Percentiles rank a stretch among this genome's conserved stretches.
Conservation (phyloP, 2,797 vertebrate genomes). For the Liparis tanakae region DNA sequence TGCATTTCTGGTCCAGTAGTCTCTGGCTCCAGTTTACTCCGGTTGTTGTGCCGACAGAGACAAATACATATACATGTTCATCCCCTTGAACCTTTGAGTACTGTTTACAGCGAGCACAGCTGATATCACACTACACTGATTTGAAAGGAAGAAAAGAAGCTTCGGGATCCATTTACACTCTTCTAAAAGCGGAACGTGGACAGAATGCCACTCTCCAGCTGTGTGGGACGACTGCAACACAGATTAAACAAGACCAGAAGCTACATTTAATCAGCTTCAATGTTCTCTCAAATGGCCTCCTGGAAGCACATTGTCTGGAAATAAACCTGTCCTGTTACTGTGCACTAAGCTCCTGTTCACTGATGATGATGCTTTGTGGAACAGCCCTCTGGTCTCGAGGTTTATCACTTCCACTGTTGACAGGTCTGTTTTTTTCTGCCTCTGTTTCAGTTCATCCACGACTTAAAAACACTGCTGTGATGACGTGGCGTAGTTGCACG, state of each 20-base stretch:
- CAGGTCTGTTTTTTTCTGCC: conserved; percentile 27
- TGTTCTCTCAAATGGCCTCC: conserved; percentile 18
- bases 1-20: too few relatives aligned
- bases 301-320: conserved; percentile 16
- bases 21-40: too few relatives aligned
- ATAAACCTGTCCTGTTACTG: conserved; percentile 18
- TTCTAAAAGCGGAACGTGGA: neutral
- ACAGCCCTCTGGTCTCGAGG: conserved; percentile 24
- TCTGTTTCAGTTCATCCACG: conserved; percentile 15
- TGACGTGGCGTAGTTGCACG: conserved; percentile 30
- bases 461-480: conserved; percentile 24
- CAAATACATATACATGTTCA: too few relatives aligned
- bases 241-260: conserved; percentile 18
- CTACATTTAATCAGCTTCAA: conserved; percentile 6
- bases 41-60: too few relatives aligned
- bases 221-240: neutral
- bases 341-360: conserved; percentile 20
- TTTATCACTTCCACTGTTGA: conserved; percentile 42
- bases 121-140: neutral
- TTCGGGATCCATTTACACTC: conserved; percentile 6
- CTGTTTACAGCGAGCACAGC: too few relatives aligned
- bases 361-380: conserved; percentile 15
- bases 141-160: neutral
- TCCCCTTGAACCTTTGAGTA: neutral
- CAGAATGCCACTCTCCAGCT: conserved; percentile 1